A percentile compares a stretch with the other conserved stretches of the same genome.
Evolutionary conservation across 2,113 vertebrate genomes (phyloP).

Genomic region (Pristiophorus japonicus): DNA sequence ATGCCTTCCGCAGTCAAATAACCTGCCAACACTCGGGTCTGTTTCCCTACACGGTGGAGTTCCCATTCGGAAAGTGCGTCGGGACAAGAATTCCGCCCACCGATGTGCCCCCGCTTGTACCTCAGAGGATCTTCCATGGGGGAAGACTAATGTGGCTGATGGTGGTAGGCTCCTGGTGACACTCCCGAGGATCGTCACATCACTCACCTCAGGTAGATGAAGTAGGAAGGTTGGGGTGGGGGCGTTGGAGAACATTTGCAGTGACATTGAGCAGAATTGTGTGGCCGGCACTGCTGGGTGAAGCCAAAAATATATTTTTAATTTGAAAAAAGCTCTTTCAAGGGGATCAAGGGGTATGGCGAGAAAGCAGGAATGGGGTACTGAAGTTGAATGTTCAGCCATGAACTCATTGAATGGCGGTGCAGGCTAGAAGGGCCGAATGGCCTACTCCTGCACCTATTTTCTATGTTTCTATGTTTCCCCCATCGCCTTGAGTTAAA

Average conservation of each 20-base stretch:
- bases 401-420: no score
- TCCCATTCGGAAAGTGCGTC: neutral
- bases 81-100: neutral
- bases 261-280: neutral
- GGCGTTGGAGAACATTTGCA: neutral
- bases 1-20: neutral
- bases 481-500: neutral
- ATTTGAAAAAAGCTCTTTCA: neutral
- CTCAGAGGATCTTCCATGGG: neutral
- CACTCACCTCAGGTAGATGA: neutral
- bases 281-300: neutral
- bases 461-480: no score
- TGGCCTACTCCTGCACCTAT: no score
- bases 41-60: neutral
- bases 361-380: no score
- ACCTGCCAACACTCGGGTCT: neutral
- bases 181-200: neutral
- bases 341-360: no score
- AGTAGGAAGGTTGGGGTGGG: fast-evolving
- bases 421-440: no score
- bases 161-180: neutral
- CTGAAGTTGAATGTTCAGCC: no score
- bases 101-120: neutral
- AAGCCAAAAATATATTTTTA: neutral
- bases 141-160: neutral